Conservation (phyloP, 2,797 vertebrate species). For the Pangasius macronema region DNA sequence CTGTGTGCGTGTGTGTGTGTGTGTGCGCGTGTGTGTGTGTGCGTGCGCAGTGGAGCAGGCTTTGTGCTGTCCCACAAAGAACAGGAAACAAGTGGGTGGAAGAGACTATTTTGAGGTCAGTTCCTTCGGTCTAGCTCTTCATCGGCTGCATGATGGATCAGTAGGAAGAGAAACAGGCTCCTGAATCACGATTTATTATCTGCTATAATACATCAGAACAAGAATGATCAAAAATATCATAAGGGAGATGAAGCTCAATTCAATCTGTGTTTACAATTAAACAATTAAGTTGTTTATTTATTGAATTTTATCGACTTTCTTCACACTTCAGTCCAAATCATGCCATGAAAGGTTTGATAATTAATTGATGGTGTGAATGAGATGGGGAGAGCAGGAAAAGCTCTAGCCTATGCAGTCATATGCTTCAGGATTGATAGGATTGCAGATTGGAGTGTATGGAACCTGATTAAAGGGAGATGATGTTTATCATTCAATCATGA, state of each 20-base stretch:
- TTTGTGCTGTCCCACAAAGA: constrained; percentile 76
- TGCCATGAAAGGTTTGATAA: neutral
- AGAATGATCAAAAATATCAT: neutral
- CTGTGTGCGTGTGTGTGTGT: neutral
- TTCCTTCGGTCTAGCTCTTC: constrained; percentile 61
- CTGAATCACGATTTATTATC: constrained; percentile 7
- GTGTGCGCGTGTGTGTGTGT: constrained; percentile 20
- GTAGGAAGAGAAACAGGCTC: constrained; percentile 52
- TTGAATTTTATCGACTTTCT: neutral
- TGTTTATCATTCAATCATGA: constrained; percentile 14
- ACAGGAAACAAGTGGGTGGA: constrained; percentile 75
- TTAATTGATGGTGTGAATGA: neutral
- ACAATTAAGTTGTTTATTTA: neutral
- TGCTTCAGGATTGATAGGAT: constrained; percentile 5
- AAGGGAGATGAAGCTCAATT: neutral
- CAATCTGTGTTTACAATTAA: neutral
- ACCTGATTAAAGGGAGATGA: constrained; percentile 22
- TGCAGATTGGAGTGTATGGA: constrained; percentile 16
- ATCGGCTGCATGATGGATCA: constrained; percentile 68
- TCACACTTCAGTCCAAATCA: neutral
- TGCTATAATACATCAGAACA: neutral
- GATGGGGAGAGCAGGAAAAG: neutral
- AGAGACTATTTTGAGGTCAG: constrained; percentile 70
- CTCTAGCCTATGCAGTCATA: neutral
- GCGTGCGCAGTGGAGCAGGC: constrained; percentile 61